A percentile compares a stretch with the other conserved stretches of the same genome.
Evolutionary conservation across 2,797 vertebrate species (phyloP).

Genomic region (Ataeniobius toweri): DNA sequence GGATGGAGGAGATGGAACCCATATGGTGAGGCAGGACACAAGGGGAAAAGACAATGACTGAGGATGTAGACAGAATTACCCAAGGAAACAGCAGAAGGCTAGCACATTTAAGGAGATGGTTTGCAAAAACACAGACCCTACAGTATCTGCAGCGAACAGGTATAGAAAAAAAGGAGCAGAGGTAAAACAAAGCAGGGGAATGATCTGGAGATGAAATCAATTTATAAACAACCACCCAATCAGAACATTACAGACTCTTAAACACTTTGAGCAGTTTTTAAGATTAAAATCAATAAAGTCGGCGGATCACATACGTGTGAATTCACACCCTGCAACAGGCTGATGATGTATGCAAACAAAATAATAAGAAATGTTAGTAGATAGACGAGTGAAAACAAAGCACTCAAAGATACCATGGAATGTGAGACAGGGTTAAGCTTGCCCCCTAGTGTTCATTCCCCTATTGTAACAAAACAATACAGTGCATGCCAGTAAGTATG

Average conservation of each 20-base stretch:
- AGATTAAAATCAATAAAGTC: conserved; percentile 50
- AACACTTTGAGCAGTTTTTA: conserved; percentile 48
- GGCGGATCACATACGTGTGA: conserved; percentile 19
- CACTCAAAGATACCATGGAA: conserved; percentile 43
- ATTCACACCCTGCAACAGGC: conserved; percentile 35
- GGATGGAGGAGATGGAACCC: conserved; percentile 22
- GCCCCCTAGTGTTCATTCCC: conserved; percentile 81
- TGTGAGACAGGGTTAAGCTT: conserved; percentile 75
- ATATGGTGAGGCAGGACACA: conserved; percentile 5
- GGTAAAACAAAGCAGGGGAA: not conserved
- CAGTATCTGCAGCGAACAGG: not conserved
- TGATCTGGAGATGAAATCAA: conserved; percentile 38
- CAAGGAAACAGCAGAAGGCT: conserved; percentile 8
- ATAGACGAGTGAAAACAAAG: conserved; percentile 25
- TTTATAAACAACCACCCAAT: conserved; percentile 54
- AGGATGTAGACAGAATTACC: conserved; percentile 11
- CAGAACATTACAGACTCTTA: conserved; percentile 46
- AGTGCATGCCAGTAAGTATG: conserved; percentile 29
- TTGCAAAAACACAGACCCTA: conserved; percentile 25
- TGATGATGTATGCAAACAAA: conserved; percentile 17
- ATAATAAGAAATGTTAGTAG: conserved; percentile 22
- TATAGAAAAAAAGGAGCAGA: not conserved
- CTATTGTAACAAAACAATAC: conserved; percentile 46
- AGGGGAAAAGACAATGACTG: not conserved
- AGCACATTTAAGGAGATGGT: conserved; percentile 30